A percentile compares a stretch with the other conserved stretches of the same genome.
These are phyloP conservation scores for Aromia moschata DNA, from an alignment of 2,888 invertebrate genomes.

Conservation along the genomic window DNA sequence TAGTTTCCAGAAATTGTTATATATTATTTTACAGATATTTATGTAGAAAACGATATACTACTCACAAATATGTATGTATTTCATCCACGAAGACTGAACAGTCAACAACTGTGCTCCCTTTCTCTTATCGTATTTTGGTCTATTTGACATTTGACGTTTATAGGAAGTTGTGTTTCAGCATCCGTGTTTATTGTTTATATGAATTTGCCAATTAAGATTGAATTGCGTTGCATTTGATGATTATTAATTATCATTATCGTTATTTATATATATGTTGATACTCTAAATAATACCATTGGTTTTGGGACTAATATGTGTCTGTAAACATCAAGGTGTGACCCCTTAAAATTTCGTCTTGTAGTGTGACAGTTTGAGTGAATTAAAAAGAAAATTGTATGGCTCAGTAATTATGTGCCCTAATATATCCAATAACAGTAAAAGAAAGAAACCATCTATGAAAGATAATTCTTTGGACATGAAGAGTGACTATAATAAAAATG, in stretches of 20 bases:
- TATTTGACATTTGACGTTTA: slow-evolving; percentile 8
- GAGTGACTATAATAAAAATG: slow-evolving; percentile 1
- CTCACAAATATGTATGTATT: too few species aligned
- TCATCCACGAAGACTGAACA: too few species aligned
- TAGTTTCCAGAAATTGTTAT: too few species aligned
- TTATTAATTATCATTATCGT: neutral
- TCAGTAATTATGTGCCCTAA: slow-evolving; percentile 12
- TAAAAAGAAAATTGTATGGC: neutral
- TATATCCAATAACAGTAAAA: slow-evolving; percentile 8
- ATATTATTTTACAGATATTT: too few species aligned
- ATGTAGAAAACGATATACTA: too few species aligned
- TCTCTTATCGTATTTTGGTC: neutral
- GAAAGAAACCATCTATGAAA: slow-evolving; percentile 6
- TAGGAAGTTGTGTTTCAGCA: neutral
- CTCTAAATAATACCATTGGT: too few species aligned
- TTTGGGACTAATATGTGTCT: too few species aligned
- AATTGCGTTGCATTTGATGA: neutral
- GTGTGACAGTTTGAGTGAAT: neutral
- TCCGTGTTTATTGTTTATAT: neutral
- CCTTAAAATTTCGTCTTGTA: slow-evolving; percentile 6
- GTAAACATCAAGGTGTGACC: slow-evolving; percentile 20
- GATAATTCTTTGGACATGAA: neutral
- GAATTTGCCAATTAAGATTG: neutral
- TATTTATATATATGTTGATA: too few species aligned
- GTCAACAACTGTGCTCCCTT: too few species aligned